phyloP scores from a whole-genome alignment of 2,797 vertebrate genomes.

The Thunnus albacares region DNA sequence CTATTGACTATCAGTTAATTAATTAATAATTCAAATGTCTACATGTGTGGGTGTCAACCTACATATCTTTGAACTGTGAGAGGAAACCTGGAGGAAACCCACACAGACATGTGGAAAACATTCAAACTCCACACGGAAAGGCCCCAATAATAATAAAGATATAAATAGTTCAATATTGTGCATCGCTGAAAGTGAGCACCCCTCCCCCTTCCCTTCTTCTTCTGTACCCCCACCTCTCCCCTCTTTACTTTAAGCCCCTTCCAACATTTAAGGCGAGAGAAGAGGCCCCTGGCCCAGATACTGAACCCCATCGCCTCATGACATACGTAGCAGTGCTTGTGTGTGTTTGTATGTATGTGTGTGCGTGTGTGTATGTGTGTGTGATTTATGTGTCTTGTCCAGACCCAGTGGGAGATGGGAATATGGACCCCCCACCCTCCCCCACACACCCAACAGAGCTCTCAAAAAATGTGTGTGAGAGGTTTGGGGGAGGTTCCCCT shows the following conservation, averaged over 20 bases:
- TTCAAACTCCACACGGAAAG: constrained; percentile 3
- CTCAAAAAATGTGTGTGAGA: constrained; percentile 76
- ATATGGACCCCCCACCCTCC: constrained; percentile 28
- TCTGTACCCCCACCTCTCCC: constrained; percentile 32
- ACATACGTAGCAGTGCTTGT: constrained; percentile 51
- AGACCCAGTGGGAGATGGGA: constrained; percentile 71
- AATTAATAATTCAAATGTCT: no score
- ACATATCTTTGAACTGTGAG: not conserved
- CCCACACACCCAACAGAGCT: constrained; percentile 64
- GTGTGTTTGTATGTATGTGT: constrained; percentile 43
- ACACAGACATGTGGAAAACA: not conserved
- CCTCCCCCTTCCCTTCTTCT: constrained; percentile 18
- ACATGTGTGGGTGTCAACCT: not conserved
- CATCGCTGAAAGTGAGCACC: constrained; percentile 6
- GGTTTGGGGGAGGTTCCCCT: constrained; percentile 72
- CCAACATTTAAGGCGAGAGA: constrained; percentile 45
- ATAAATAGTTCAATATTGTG: not conserved
- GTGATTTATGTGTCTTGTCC: constrained; percentile 83
- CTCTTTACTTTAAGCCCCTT: constrained; percentile 43
- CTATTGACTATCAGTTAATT: no score
- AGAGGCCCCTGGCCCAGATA: constrained; percentile 69
- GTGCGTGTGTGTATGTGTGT: constrained; percentile 37
- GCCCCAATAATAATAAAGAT: constrained; percentile 2
- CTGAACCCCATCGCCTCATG: constrained; percentile 61
- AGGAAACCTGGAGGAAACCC: constrained; percentile 9